These are phyloP conservation scores for Dione vanillae DNA, from an alignment of 2,888 invertebrate genomes.

Conservation along the genomic window DNA sequence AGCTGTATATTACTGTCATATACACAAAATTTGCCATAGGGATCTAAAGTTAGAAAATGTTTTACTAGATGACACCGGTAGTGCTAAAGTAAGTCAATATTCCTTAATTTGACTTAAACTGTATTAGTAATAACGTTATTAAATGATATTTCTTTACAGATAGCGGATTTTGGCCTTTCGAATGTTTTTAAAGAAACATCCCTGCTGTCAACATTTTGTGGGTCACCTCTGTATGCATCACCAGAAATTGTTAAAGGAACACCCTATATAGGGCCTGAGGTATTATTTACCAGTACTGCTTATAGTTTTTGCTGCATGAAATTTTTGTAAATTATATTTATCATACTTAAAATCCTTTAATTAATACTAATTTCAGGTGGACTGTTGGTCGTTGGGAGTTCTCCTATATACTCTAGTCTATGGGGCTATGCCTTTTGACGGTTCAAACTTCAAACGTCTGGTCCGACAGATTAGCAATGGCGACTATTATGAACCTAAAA, in stretches of 20 bases:
- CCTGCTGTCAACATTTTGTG: conserved; percentile 96
- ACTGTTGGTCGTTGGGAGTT: conserved; percentile 97
- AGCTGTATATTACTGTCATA: conserved; percentile 98
- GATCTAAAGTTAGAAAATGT: conserved; percentile 98
- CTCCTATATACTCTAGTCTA: conserved; percentile 98
- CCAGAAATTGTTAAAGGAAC: conserved; percentile 99
- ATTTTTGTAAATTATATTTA: not conserved
- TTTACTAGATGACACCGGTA: conserved; percentile 94
- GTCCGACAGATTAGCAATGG: conserved; percentile 98
- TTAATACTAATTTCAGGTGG: conserved; percentile 73
- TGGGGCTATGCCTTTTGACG: conserved; percentile 99
- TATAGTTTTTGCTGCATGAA: no score
- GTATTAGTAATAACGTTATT: not conserved
- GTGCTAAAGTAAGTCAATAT: conserved; percentile 91
- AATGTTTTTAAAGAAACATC: conserved; percentile 97
- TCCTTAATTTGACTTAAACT: not conserved
- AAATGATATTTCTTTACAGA: conserved; percentile 81
- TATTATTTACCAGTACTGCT: conserved; percentile 53
- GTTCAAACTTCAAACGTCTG: conserved; percentile 98
- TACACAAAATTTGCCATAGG: conserved; percentile 98
- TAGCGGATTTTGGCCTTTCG: conserved; percentile 99
- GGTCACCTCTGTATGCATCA: conserved; percentile 97
- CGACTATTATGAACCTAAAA: conserved; percentile 98
- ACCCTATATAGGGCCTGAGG: conserved; percentile 98
- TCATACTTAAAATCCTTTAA: no score